Percentiles rank a stretch among this genome's conserved stretches.
These are phyloP conservation scores for Nothocercus nigrocapillus DNA, from an alignment of 2,113 vertebrate genomes.

Conservation along the genomic window DNA sequence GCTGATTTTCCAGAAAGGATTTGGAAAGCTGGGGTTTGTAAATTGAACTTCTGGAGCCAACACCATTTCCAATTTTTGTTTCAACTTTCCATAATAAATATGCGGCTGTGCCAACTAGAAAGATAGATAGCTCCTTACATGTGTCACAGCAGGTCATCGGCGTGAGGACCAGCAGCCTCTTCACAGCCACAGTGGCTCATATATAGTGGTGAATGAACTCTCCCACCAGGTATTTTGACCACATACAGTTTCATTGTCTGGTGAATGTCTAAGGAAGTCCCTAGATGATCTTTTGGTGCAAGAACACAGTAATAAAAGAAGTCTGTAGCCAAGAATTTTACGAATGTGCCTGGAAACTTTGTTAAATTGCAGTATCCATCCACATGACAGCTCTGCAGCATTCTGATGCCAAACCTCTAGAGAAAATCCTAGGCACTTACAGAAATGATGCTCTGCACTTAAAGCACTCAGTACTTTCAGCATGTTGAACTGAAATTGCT, in stretches of 20 bases:
- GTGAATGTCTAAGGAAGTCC: not conserved
- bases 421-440: slow-evolving; percentile 36
- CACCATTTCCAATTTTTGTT: not conserved
- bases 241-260: not conserved
- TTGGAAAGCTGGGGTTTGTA: not conserved
- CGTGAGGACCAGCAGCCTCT: not conserved
- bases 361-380: slow-evolving; percentile 21
- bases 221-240: not conserved
- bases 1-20: slow-evolving; percentile 15
- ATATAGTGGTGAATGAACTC: not conserved
- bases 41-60: not conserved
- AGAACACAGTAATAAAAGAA: not conserved
- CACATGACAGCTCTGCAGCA: not conserved
- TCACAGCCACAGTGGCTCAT: not conserved
- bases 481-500: not conserved
- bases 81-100: not conserved
- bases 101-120: not conserved
- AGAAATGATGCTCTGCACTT: slow-evolving; percentile 25
- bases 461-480: not conserved
- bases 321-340: slow-evolving; percentile 30
- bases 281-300: slow-evolving; percentile 6
- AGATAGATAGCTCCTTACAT: not conserved
- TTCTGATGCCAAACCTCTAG: slow-evolving; percentile 22
- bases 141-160: not conserved
- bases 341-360: slow-evolving; percentile 31